A percentile compares a stretch with the other conserved stretches of the same genome.
These are phyloP conservation scores for Orthosia cruda DNA, from an alignment of 2,888 invertebrate genomes.

Conservation along the genomic window DNA sequence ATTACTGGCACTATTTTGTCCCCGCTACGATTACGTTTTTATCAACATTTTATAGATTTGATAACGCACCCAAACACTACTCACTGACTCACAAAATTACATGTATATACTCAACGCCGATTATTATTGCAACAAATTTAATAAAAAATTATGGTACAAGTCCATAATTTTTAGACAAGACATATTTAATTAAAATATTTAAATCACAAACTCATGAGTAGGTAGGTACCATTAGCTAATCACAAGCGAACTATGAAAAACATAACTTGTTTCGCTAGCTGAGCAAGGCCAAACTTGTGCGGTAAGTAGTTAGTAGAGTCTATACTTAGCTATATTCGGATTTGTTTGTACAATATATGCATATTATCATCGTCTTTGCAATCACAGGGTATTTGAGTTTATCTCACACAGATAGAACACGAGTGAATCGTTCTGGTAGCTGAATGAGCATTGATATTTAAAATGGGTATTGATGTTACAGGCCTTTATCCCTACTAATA, in stretches of 20 bases:
- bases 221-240: constrained; percentile 2
- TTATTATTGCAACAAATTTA: neutral
- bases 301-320: neutral
- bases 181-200: neutral
- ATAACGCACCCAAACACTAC: constrained; percentile 38
- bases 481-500: too few species aligned
- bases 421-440: neutral
- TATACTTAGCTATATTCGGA: neutral
- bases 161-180: too few species aligned
- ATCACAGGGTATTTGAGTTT: constrained; percentile 12
- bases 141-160: too few species aligned
- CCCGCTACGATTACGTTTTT: constrained; percentile 45
- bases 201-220: neutral
- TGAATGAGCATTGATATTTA: too few species aligned
- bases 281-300: constrained; percentile 17
- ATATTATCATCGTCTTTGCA: neutral
- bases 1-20: constrained; percentile 30
- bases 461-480: neutral
- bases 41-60: constrained; percentile 47
- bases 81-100: neutral
- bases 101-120: neutral
- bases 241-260: constrained; percentile 18
- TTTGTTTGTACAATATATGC: constrained; percentile 8
- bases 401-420: neutral
- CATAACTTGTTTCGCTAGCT: constrained; percentile 28